phyloP scores from a whole-genome alignment of 2,113 vertebrate genomes.

The Antidorcas marsupialis region DNA sequence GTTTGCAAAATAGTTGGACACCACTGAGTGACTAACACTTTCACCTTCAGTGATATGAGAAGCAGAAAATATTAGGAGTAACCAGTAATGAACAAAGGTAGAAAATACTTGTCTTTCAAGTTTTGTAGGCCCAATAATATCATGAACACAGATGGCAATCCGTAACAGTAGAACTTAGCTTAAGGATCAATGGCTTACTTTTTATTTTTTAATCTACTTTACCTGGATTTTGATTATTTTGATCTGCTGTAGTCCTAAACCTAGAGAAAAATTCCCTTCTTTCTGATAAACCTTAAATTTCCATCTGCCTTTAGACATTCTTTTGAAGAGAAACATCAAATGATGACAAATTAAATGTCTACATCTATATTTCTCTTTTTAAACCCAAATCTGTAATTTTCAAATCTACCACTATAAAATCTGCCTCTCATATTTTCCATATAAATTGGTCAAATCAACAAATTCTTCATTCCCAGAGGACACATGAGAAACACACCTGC shows the following conservation, averaged over 20 bases:
- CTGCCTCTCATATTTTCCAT: not conserved
- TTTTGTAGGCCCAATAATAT: not conserved
- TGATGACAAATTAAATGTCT: not conserved
- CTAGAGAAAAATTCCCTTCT: not conserved
- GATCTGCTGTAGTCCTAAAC: not conserved
- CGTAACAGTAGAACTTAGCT: not conserved
- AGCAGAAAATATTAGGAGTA: not conserved
- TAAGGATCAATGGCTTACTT: not conserved
- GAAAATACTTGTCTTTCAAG: not conserved
- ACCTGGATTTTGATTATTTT: not conserved
- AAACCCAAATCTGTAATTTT: not conserved
- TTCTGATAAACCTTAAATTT: not conserved
- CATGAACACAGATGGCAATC: not conserved
- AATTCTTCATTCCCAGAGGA: not conserved
- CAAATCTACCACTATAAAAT: constrained; percentile 4
- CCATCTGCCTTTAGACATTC: not conserved
- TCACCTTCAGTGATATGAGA: not conserved
- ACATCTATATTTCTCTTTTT: not conserved
- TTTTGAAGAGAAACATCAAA: constrained; percentile 42
- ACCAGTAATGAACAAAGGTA: not conserved
- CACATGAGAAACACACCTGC: not conserved
- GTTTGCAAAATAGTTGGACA: not conserved
- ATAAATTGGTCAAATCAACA: not conserved
- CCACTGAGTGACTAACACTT: not conserved
- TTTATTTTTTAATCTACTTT: not conserved